Evolutionary conservation across 2,113 vertebrate species (phyloP).

Genomic region (Petromus typicus): DNA sequence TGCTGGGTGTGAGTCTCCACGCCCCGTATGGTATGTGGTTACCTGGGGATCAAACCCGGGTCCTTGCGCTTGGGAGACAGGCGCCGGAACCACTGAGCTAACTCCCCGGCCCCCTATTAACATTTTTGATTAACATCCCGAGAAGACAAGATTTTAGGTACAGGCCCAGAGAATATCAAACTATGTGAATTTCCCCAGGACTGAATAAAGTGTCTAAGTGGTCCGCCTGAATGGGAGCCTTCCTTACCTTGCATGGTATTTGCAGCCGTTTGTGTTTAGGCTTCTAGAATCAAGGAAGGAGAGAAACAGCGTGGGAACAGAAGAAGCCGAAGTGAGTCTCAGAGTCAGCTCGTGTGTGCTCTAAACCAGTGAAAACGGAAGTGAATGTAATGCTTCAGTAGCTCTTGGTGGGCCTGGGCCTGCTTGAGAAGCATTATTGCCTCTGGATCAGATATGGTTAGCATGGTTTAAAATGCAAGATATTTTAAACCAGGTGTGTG

Average conservation of each 20-base stretch:
- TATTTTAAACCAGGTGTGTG: background rate
- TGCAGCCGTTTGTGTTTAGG: slow-evolving; percentile 28
- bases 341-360: background rate
- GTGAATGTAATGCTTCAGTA: slow-evolving; percentile 42
- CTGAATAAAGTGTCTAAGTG: slow-evolving; percentile 38
- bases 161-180: slow-evolving; percentile 36
- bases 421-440: slow-evolving; percentile 36
- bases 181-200: slow-evolving; percentile 47
- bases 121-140: slow-evolving; percentile 15
- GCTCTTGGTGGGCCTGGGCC: background rate
- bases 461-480: slow-evolving; percentile 18
- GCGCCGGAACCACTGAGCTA: too few species aligned
- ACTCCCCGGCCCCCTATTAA: too few species aligned
- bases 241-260: background rate
- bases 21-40: too few species aligned
- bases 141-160: slow-evolving; percentile 37
- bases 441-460: slow-evolving; percentile 17
- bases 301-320: background rate
- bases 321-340: background rate
- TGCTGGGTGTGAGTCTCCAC: too few species aligned
- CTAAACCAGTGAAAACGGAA: background rate
- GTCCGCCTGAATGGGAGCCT: background rate
- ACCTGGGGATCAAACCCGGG: too few species aligned
- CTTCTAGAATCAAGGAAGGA: slow-evolving; percentile 47
- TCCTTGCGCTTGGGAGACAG: too few species aligned